A percentile compares a stretch with the other conserved stretches of the same genome.
Conservation (phyloP, 2,888 invertebrate species). For the Clusia tigrina region DNA sequence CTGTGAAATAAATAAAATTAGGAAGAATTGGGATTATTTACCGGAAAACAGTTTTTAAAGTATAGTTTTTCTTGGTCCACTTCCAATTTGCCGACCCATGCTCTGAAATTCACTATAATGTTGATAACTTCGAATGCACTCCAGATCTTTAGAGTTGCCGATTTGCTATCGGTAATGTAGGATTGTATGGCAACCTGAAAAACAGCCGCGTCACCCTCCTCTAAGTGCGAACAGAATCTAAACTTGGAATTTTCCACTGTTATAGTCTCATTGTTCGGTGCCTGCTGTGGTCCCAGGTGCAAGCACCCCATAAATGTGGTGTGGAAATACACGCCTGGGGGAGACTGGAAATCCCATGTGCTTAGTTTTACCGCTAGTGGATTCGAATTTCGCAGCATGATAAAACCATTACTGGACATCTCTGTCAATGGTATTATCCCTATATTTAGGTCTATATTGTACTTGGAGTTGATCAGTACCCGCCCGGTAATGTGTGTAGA, state of each 20-base stretch:
- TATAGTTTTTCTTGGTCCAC: constrained; percentile 73
- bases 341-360: constrained; percentile 59
- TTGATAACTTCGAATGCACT: constrained; percentile 75
- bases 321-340: constrained; percentile 54
- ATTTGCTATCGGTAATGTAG: constrained; percentile 70
- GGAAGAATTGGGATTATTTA: no score
- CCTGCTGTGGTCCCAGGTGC: constrained; percentile 22
- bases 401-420: constrained; percentile 55
- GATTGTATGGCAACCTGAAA: constrained; percentile 77
- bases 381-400: constrained; percentile 59
- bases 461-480: constrained; percentile 40
- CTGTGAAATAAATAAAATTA: no score
- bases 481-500: constrained; percentile 48
- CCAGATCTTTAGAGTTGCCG: constrained; percentile 76
- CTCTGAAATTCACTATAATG: constrained; percentile 76
- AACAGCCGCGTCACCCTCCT: constrained; percentile 51
- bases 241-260: constrained; percentile 36
- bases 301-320: constrained; percentile 70
- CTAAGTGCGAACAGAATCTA: constrained; percentile 47
- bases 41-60: constrained; percentile 83
- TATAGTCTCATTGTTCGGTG: background rate
- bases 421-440: constrained; percentile 61
- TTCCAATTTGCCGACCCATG: constrained; percentile 78
- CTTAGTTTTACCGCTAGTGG: constrained; percentile 57
- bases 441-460: constrained; percentile 56